Percentiles rank a stretch among this genome's conserved stretches.
Conservation (phyloP, 2,888 invertebrate genomes). For the Melanotus villosus region DNA sequence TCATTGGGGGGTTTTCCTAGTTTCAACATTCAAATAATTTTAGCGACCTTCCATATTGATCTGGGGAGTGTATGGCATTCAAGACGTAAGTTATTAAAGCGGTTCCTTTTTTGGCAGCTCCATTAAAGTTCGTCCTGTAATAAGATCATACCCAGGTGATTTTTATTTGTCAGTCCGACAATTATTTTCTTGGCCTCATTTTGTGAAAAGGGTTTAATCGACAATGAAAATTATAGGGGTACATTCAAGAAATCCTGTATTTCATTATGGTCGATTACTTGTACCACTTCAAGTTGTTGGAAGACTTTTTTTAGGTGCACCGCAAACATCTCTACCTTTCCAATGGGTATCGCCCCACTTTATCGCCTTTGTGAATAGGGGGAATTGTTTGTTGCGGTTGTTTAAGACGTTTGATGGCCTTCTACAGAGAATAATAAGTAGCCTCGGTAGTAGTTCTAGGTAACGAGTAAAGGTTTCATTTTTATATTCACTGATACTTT, state of each 20-base stretch:
- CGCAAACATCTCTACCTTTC: not conserved
- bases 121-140: not conserved
- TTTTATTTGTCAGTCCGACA: not conserved
- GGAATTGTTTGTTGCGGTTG: constrained; percentile 23
- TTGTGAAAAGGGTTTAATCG: constrained; percentile 10
- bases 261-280: constrained; percentile 5
- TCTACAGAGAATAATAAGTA: constrained; percentile 15
- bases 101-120: not conserved
- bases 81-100: not conserved
- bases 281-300: not conserved
- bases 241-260: constrained; percentile 9
- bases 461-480: constrained; percentile 1
- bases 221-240: constrained; percentile 15
- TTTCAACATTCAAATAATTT: not conserved
- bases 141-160: not conserved
- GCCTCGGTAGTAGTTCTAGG: constrained; percentile 12
- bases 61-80: not conserved
- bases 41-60: not conserved
- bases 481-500: no score
- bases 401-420: constrained; percentile 11
- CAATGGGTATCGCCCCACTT: not conserved
- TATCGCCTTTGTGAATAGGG: not conserved
- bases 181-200: constrained; percentile 5
- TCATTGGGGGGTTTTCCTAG: not conserved
- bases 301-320: constrained; percentile 1